Evolutionary conservation across 2,113 vertebrate genomes (phyloP), one percentile per base, ranked within the genome.

Genomic region (Perognathus longimembris): DNA sequence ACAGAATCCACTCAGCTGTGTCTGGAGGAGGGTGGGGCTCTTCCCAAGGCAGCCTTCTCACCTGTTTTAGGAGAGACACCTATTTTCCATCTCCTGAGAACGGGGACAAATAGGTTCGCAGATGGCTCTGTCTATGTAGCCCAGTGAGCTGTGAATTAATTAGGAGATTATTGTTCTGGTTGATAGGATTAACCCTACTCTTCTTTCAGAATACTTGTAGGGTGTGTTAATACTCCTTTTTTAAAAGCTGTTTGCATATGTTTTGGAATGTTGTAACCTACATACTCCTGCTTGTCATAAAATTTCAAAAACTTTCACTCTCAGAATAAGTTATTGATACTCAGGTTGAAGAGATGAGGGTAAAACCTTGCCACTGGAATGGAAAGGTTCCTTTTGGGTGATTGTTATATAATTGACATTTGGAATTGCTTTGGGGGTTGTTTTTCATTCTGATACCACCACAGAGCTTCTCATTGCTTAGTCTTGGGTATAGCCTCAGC

Each of bases 121-220:
- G 97, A 97, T 98, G 98, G 97, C 75, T 76, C 84, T 90, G 85
- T 93, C 95, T 96, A 69, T 95, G 90, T 61, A 15, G 96, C 88
- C 93, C 77, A 14, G 22, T 94, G 96, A 97, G 97, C 97, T 96
- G 96, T 93, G 96, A 97, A 96, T 97, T 97, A 97, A 97, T 97
- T 91, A 97, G 93, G 36, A 96, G 94, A 93, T 95, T 92, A 93
- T 93, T 81, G 88, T 95, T 78, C 74, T 94, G 86, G 78, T 88
- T 75, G 54, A 85, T 57, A 85, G 90, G 42, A 97, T 95, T 95
- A 97, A 95, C 95, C 94, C 75, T 74, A 6, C 89, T 96, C 81
- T 15, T 95, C 89, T 92, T 88, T 92, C 89, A 85, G 93, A 95
- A 71, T 91, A 94, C 96, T 94, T 94, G 30, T 36, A 84, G 5